phyloP scores from a whole-genome alignment of 2,113 vertebrate species.

The Ctenodactylus gundi region DNA sequence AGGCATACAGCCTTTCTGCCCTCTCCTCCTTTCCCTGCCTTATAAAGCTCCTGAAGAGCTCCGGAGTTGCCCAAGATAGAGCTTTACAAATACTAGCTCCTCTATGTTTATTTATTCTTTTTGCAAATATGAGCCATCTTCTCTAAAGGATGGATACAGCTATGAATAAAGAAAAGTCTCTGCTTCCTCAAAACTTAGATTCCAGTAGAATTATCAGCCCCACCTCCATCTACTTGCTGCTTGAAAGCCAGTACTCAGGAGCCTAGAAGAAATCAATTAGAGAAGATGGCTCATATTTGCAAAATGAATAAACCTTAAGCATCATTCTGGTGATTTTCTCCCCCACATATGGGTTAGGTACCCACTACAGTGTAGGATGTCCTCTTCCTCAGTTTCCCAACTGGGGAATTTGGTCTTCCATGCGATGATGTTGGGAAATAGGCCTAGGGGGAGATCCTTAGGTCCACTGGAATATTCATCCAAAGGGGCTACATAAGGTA shows the following conservation, averaged over 20 bases:
- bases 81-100: neutral
- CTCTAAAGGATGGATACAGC: too few species aligned
- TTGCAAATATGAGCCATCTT: too few species aligned
- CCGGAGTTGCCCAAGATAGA: neutral
- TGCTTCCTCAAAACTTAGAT: neutral
- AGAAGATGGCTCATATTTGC: neutral
- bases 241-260: too few species aligned
- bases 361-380: neutral
- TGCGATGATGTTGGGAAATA: neutral
- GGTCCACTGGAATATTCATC: neutral
- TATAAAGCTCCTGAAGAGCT: neutral
- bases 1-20: neutral
- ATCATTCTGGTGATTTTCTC: neutral
- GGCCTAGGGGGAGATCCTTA: neutral
- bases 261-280: too few species aligned
- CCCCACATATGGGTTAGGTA: neutral
- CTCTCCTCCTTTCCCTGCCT: neutral
- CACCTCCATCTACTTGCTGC: too few species aligned
- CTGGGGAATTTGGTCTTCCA: neutral
- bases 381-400: neutral
- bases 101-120: too few species aligned
- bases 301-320: neutral
- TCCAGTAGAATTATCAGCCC: neutral
- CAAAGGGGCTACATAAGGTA: neutral
- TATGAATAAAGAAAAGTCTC: too few species aligned